phyloP scores from a whole-genome alignment of 2,888 invertebrate species.

The Eupithecia vulgata region DNA sequence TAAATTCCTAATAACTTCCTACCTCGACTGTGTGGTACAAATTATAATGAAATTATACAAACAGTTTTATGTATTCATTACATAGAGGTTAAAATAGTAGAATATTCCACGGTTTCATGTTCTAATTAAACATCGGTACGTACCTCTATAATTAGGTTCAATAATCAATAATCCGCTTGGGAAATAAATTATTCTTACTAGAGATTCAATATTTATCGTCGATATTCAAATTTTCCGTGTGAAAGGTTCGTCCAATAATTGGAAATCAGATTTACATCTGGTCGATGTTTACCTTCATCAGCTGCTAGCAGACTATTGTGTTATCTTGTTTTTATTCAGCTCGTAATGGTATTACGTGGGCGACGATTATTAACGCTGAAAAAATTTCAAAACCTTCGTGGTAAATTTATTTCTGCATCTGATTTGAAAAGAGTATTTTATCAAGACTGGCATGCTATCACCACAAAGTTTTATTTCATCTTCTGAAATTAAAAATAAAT shows the following conservation, averaged over 20 bases:
- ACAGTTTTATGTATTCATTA: background rate
- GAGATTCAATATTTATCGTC: background rate
- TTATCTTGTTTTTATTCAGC: slow-evolving; percentile 32
- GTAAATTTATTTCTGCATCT: background rate
- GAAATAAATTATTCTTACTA: background rate
- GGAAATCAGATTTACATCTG: slow-evolving; percentile 64
- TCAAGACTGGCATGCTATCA: background rate
- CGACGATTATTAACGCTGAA: background rate
- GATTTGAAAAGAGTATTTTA: background rate
- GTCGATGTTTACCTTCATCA: slow-evolving; percentile 64
- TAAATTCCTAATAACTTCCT: background rate
- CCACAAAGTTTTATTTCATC: background rate
- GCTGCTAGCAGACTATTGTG: slow-evolving; percentile 52
- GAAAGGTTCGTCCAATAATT: slow-evolving; percentile 63
- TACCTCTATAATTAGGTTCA: too few relatives aligned
- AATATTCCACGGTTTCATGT: background rate
- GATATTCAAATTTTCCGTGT: background rate
- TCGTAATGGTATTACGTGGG: background rate
- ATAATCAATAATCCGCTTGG: background rate
- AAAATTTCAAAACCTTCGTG: background rate
- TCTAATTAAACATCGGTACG: background rate
- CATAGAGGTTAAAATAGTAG: background rate
- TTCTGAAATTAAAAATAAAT: too few relatives aligned
- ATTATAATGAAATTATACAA: too few relatives aligned
- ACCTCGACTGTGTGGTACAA: background rate